phyloP scores from a whole-genome alignment of 2,888 invertebrate genomes.

The Eupithecia inturbata region DNA sequence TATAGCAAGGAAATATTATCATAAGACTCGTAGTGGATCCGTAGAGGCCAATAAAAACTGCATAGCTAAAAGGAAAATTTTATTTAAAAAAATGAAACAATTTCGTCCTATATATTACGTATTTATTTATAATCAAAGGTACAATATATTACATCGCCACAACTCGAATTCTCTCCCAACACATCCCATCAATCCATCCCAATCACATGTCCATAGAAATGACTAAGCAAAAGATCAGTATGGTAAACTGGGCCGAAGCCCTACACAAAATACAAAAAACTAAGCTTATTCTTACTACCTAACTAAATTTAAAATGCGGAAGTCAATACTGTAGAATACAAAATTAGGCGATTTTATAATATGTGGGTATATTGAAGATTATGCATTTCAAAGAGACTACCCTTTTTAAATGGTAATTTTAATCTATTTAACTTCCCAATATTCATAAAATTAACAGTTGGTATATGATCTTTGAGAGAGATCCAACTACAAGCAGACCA shows the following conservation, averaged over 20 bases:
- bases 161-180: conserved; percentile 73
- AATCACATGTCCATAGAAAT: conserved; percentile 75
- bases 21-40: too few species aligned
- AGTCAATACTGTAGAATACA: conserved; percentile 80
- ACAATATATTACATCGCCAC: conserved; percentile 83
- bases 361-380: conserved; percentile 74
- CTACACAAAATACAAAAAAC: conserved; percentile 79
- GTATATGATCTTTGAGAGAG: neutral
- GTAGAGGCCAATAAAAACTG: neutral
- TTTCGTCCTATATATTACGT: conserved; percentile 79
- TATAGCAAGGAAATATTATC: neutral
- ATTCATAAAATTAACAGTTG: neutral
- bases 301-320: conserved; percentile 72
- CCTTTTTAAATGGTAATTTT: neutral
- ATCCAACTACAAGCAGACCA: neutral
- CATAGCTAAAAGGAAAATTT: neutral
- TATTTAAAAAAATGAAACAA: conserved; percentile 58
- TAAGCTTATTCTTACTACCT: conserved; percentile 78
- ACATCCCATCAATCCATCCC: conserved; percentile 37
- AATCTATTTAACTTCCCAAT: neutral
- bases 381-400: conserved; percentile 65
- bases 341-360: conserved; percentile 73
- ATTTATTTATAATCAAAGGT: conserved; percentile 84
- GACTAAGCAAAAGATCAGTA: conserved; percentile 79
- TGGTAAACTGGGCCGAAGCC: conserved; percentile 73